phyloP scores from a whole-genome alignment of 2,797 vertebrate genomes.

The Peromyscus attwateri region DNA sequence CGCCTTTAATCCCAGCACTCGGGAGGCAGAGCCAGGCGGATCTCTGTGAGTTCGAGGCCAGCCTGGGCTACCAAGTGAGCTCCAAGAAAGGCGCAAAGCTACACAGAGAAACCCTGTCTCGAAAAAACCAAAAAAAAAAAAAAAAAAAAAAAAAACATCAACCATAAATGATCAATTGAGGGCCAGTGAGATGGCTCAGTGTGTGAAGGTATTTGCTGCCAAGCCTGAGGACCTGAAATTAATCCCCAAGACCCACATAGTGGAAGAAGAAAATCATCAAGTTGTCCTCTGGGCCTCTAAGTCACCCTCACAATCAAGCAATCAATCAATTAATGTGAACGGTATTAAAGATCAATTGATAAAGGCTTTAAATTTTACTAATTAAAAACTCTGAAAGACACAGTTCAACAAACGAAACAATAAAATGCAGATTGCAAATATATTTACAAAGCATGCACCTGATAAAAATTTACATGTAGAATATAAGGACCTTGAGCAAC shows the following conservation, averaged over 20 bases:
- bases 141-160: not conserved
- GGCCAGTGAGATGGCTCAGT: no score
- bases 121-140: no score
- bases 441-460: not conserved
- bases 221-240: not conserved
- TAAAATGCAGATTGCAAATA: not conserved
- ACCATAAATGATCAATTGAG: no score
- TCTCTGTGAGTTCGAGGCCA: no score
- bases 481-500: not conserved
- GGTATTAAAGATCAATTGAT: not conserved
- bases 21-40: no score
- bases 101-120: no score
- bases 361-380: not conserved
- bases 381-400: constrained; percentile 1
- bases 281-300: not conserved
- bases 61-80: no score
- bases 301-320: not conserved
- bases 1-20: no score
- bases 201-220: not conserved
- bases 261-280: not conserved
- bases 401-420: not conserved
- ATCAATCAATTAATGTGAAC: not conserved
- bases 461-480: not conserved
- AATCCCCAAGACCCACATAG: no score
- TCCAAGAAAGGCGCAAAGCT: no score